Base-by-base conservation (phyloP, 2,797 vertebrate species). In the Cuculus canorus region DNA sequence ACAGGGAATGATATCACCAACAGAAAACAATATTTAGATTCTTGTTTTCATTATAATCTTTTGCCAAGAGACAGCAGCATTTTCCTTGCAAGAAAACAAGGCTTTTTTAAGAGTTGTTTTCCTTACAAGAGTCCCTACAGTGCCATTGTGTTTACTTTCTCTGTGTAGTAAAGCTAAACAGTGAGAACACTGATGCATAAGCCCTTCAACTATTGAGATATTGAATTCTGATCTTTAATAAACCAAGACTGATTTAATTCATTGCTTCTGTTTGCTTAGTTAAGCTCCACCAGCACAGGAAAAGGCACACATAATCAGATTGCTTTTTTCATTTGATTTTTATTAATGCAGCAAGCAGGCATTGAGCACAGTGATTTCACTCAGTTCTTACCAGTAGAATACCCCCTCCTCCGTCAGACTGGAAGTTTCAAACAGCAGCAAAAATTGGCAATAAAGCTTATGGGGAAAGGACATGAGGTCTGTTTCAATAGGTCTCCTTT, bases 201-300 rank as follows among this genome's bases (percentile, higher is more conserved):
- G 94, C 96, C 95, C 90, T 94, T 97, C 97, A 97, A 93, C 94
- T 96, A 97, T 76, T 93, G 95, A 97, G 96, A 98, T 98, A 98
- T 97, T 98, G 97, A 98, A 98, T 98, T 97, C 92, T 97, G 96
- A 97, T 98, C 97, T 98, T 98, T 98, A 98, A 98, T 98, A 98
- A 98, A 98, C 97, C 96, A 98, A 97, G 96, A 97, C 90, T 97
- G 97, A 97, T 98, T 98, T 98, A 97, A 96, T 97, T 97, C 96
- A 90, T 86, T 97, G 97, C 92, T 97, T 97, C 96, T 98, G 96
- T 98, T 98, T 98, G 97, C 97, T 97, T 97, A 98, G 97, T 97
- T 98, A 98, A 98, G 97, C 97, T 97, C 93, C 93, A 91, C 53
- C 52, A 64, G 93, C 95, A 95, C 86, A 97, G 92, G 94, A 94